phyloP scores from a whole-genome alignment of 2,888 invertebrate species.

The Conus canariensis region DNA sequence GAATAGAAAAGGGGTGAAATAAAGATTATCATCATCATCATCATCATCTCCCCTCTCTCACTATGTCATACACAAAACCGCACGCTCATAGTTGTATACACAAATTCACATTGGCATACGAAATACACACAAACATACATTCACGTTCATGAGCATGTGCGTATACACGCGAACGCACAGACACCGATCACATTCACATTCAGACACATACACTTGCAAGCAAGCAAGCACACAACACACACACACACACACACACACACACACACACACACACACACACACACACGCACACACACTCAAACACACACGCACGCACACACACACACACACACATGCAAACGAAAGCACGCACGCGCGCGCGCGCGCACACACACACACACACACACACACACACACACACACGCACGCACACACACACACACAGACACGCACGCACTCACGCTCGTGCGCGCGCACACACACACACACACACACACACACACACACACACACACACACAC shows the following conservation, averaged over 20 bases:
- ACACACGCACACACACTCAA: no score
- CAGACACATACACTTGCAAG: neutral
- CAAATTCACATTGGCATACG: neutral
- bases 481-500: no score
- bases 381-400: neutral
- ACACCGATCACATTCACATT: neutral
- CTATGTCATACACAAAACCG: no score
- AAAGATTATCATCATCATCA: no score
- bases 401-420: neutral
- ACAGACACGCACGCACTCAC: no score
- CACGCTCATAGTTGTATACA: neutral
- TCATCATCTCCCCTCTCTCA: no score
- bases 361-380: neutral
- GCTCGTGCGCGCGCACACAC: no score
- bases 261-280: no score
- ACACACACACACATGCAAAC: neutral
- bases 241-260: no score
- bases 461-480: neutral
- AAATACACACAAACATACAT: neutral
- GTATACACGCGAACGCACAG: neutral
- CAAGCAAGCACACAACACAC: neutral
- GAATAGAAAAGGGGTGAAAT: no score
- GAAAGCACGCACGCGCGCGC: neutral
- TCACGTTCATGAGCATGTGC: neutral
- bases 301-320: no score